Evolutionary conservation across 2,113 vertebrate genomes (phyloP), one percentile per base, ranked within the genome.

Genomic region (Polypterus bichir): DNA sequence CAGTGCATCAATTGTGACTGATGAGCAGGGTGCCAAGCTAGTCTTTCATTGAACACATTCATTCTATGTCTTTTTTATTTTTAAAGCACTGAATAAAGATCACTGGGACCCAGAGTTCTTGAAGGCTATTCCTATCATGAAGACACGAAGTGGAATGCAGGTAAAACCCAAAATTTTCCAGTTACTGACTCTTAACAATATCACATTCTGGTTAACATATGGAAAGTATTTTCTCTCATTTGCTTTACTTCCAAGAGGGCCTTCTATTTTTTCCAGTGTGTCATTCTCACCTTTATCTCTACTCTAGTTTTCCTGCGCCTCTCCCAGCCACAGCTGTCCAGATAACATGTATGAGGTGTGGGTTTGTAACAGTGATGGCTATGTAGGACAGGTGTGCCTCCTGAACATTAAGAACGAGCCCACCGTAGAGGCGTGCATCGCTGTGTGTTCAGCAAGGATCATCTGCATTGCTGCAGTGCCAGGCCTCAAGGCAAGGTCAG

Each of bases 61-160:
- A n/a, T 53, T 51, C 9, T 66, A 7, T 59, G 59, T 44, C 27
- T 59, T 11, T 27, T 8, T 68, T 27, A 68, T 51, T n/a, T 1
- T 4, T 69, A 48, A 46, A 86, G 95, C 94, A 8, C 91, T 94
- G 86, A 95, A 87, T 73, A 97, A 95, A 74, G 95, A 93, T 74
- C 92, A 91, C 71, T 88, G 94, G 85, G 92, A 99, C 71, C 96
- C 96, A 0, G 96, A 99, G 74, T 99, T 99, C 74, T 88, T 99
- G 71, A 99, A 99, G 77, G 96, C 96, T 61, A 97, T 99, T 62
- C 96, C 96, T 63, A 99, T 99, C 67, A 99, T 99, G 96, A 99
- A 99, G 80, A 99, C 96, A 0, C 86, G 96, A 44, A 99, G 96
- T 0, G 96, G 96, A 59, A 98, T 99, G 96, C 96, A 99, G 88